A percentile compares a stretch with the other conserved stretches of the same genome.
Evolutionary conservation across 2,113 vertebrate genomes (phyloP).

Genomic region (human): DNA sequence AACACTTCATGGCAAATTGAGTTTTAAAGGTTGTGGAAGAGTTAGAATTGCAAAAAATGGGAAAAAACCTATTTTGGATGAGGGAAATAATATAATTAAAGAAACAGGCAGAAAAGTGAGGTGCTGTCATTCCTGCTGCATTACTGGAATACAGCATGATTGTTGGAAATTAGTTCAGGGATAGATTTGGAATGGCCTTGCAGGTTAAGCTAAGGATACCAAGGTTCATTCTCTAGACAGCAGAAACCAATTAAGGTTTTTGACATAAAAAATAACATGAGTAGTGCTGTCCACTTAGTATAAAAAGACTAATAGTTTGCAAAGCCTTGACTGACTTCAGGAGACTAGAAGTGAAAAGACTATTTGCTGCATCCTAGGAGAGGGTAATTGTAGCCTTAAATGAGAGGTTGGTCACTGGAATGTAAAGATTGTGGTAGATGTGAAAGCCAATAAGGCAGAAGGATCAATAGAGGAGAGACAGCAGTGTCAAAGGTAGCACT

Average conservation of each 20-base stretch:
- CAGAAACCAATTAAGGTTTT: conserved; percentile 43
- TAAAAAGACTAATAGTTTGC: neutral
- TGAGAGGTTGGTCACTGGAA: neutral
- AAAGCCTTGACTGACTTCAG: neutral
- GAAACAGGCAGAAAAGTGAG: conserved; percentile 23
- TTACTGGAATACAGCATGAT: neutral
- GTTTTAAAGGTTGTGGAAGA: conserved; percentile 33
- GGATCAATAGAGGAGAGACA: conserved; percentile 33
- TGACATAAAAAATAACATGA: conserved; percentile 26
- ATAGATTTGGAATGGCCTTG: conserved; percentile 2
- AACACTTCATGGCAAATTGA: conserved; percentile 54
- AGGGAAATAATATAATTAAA: neutral
- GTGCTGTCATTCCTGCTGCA: neutral
- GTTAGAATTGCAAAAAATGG: conserved; percentile 7
- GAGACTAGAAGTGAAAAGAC: neutral
- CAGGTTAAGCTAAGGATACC: conserved; percentile 39
- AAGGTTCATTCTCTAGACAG: neutral
- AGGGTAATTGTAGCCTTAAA: conserved; percentile 13
- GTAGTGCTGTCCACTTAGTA: neutral
- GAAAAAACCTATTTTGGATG: neutral
- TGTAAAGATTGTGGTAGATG: conserved; percentile 30
- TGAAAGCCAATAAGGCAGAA: conserved; percentile 36
- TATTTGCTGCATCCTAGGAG: neutral
- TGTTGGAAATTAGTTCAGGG: neutral
- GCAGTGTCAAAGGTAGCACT: neutral